Evolutionary conservation across 64 coral and sea anemone species (phyloP).

Genomic region (Astreopora myriophthalma): DNA sequence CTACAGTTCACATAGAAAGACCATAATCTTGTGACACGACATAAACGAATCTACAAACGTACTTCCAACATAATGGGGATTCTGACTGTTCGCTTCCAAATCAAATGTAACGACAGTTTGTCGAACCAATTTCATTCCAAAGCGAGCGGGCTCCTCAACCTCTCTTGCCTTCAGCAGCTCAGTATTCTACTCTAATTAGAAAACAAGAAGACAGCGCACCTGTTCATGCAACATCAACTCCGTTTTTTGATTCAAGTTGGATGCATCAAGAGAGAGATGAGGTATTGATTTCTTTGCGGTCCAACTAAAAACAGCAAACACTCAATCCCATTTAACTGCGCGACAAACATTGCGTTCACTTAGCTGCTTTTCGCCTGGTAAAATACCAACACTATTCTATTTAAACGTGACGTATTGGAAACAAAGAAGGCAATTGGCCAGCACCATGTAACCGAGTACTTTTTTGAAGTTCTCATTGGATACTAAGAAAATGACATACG

Average conservation of each 20-base stretch:
- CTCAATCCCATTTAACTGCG: not conserved
- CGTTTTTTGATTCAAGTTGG: not conserved
- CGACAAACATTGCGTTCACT: not conserved
- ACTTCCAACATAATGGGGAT: not conserved
- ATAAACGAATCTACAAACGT: too few relatives aligned
- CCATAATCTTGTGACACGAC: too few relatives aligned
- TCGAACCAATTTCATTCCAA: not conserved
- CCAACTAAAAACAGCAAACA: too few relatives aligned
- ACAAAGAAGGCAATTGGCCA: not conserved
- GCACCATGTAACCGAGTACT: not conserved
- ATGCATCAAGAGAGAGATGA: not conserved
- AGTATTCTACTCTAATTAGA: not conserved
- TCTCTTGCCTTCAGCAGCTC: not conserved
- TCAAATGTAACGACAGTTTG: not conserved
- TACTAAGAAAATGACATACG: not conserved
- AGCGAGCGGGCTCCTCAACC: too few relatives aligned
- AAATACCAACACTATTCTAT: not conserved
- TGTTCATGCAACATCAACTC: not conserved
- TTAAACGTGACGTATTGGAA: not conserved
- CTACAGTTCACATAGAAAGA: too few relatives aligned
- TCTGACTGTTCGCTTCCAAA: not conserved
- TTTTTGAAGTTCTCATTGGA: not conserved
- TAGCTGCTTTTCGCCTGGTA: not conserved
- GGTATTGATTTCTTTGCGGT: not conserved
- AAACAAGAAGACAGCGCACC: not conserved